Base-by-base conservation (phyloP, 2,888 invertebrate species). In the Tachystola acroxantha region DNA sequence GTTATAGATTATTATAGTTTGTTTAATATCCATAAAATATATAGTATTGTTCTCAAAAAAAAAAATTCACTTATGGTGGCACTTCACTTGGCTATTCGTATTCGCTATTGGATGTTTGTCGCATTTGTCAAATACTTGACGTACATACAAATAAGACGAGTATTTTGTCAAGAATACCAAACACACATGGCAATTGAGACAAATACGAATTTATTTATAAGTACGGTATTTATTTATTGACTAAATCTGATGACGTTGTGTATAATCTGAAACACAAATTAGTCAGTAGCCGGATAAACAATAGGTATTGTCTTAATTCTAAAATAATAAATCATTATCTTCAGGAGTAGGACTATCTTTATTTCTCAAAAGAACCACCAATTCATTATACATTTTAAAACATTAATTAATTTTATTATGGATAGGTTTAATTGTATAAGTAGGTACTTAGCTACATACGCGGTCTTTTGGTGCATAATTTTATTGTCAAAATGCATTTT, bases 291-390 rank as follows among this genome's bases (percentile, higher is more conserved):
- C 60, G 73, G 68, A 63, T 56, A 55, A n/a, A n/a, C n/a, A n/a
- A n/a, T n/a, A n/a, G n/a, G n/a, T n/a, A n/a, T n/a, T n/a, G n/a
- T n/a, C n/a, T n/a, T n/a, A n/a, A n/a, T n/a, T n/a, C n/a, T n/a
- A n/a, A n/a, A n/a, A n/a, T n/a, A n/a, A n/a, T n/a, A n/a, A n/a
- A n/a, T n/a, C n/a, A 69, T 56, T 73, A 53, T 84, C 82, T 80
- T 80, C 81, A 72, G 81, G 79, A 84, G 67, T 81, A 80, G 62
- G 74, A 78, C 79, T 84, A 82, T 76, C 65, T 85, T 84, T 85
- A 82, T 84, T 85, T 74, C 39, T 53, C 66, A 74, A 78, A 76
- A 71, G 80, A 81, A 77, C 62, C 82, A 82, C 76, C 78, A 80
- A 81, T 76, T 75, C 72, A 76, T 80, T n/a, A 82, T 72, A 79